phyloP scores from a whole-genome alignment of 30 jellyfish, hydroid and myxozoan species.

The Turritopsis dohrnii region DNA sequence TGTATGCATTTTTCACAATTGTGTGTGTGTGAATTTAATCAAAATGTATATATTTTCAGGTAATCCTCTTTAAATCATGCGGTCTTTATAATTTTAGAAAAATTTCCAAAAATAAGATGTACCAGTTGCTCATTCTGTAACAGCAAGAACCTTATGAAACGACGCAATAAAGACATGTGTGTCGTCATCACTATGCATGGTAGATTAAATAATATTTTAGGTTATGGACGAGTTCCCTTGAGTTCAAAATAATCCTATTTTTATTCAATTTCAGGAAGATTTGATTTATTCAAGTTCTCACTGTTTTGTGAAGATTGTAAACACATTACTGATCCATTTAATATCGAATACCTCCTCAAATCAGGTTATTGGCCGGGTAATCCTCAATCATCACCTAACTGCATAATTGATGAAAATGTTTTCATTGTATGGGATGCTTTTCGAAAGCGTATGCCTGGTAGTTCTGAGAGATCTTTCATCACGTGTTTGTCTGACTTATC shows the following conservation, averaged over 20 bases:
- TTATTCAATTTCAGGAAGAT: constrained; percentile 24
- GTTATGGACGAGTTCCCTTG: too few relatives aligned
- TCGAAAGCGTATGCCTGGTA: constrained; percentile 36
- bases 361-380: constrained; percentile 46
- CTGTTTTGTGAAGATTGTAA: constrained; percentile 20
- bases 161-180: background rate
- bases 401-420: constrained; percentile 19
- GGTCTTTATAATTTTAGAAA: too few relatives aligned
- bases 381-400: background rate
- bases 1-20: too few relatives aligned
- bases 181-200: background rate
- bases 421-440: constrained; percentile 25
- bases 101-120: too few relatives aligned
- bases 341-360: background rate
- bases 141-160: background rate
- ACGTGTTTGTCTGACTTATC: constrained; percentile 17
- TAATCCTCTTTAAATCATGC: too few relatives aligned
- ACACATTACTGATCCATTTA: constrained; percentile 27
- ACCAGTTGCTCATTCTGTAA: too few relatives aligned
- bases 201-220: too few relatives aligned
- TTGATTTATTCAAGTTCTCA: constrained; percentile 19
- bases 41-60: too few relatives aligned
- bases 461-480: constrained; percentile 33
- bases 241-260: background rate
- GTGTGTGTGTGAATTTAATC: too few relatives aligned